Evolutionary conservation across 2,888 invertebrate species (phyloP).

Genomic region (Galeopsomyia nigrocyanea): DNA sequence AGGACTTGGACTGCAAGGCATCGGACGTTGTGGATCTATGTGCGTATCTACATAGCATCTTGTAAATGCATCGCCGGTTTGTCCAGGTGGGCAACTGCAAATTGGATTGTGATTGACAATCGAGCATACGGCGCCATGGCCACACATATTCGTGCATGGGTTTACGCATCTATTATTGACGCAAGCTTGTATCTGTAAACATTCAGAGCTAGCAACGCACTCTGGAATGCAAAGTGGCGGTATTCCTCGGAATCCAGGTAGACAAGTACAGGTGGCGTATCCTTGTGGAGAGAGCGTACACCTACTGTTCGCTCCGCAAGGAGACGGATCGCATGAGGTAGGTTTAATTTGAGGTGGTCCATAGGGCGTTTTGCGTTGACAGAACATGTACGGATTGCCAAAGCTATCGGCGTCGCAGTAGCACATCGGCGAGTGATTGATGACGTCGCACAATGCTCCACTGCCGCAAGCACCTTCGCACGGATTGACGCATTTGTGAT

Average conservation of each 20-base stretch:
- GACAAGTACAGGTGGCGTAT: slow-evolving; percentile 72
- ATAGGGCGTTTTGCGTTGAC: slow-evolving; percentile 67
- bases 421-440: slow-evolving; percentile 85
- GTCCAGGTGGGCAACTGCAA: slow-evolving; percentile 82
- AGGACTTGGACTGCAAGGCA: slow-evolving; percentile 71
- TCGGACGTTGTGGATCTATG: slow-evolving; percentile 71
- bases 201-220: slow-evolving; percentile 87
- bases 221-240: slow-evolving; percentile 89
- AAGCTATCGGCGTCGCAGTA: slow-evolving; percentile 77
- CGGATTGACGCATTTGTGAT: slow-evolving; percentile 72
- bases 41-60: slow-evolving; percentile 69
- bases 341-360: slow-evolving; percentile 32
- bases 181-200: slow-evolving; percentile 83
- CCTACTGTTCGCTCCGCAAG: slow-evolving; percentile 86
- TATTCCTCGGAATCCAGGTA: slow-evolving; percentile 79
- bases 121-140: slow-evolving; percentile 80
- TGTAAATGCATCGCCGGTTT: slow-evolving; percentile 86
- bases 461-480: slow-evolving; percentile 79
- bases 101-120: slow-evolving; percentile 89
- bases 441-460: slow-evolving; percentile 80
- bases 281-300: slow-evolving; percentile 75
- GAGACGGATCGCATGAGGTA: slow-evolving; percentile 66
- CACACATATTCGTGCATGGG: slow-evolving; percentile 89
- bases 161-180: slow-evolving; percentile 84
- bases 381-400: slow-evolving; percentile 79